A percentile compares a stretch with the other conserved stretches of the same genome.
phyloP scores from a whole-genome alignment of 2,797 vertebrate genomes.

The Hypotaenidia okinawae region DNA sequence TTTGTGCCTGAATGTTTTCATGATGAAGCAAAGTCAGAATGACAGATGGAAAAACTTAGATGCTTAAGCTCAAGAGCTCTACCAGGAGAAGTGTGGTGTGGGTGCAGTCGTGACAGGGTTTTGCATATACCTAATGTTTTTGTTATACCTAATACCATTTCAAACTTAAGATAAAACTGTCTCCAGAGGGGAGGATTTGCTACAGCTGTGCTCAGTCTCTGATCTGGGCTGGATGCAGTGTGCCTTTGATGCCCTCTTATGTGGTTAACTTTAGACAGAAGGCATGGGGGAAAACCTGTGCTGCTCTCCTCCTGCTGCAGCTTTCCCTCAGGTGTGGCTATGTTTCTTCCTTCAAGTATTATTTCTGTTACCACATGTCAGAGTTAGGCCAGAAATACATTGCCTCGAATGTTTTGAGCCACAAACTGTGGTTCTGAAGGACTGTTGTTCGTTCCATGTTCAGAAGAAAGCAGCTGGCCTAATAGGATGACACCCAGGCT shows the following conservation, averaged over 20 bases:
- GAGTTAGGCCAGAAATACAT: neutral
- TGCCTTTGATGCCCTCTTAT: accelerated
- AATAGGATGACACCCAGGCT: neutral
- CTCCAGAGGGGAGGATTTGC: neutral
- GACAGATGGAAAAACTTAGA: neutral
- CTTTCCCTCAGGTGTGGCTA: neutral
- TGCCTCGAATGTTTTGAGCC: neutral
- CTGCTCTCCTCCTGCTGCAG: neutral
- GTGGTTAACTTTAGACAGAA: neutral
- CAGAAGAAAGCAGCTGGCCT: neutral
- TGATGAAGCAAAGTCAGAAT: neutral
- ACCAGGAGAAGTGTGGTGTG: neutral
- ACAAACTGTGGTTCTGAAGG: neutral
- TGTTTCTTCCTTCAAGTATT: neutral
- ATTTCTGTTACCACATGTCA: neutral
- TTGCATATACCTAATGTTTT: neutral
- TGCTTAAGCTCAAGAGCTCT: neutral
- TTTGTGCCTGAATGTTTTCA: neutral
- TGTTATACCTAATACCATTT: neutral
- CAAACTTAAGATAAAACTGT: neutral
- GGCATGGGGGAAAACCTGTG: neutral
- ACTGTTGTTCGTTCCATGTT: accelerated
- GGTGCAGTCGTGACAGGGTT: neutral
- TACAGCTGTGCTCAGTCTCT: neutral
- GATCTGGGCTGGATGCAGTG: neutral